Evolutionary conservation across 2,888 invertebrate genomes (phyloP).

Genomic region (Ophion costatus): DNA sequence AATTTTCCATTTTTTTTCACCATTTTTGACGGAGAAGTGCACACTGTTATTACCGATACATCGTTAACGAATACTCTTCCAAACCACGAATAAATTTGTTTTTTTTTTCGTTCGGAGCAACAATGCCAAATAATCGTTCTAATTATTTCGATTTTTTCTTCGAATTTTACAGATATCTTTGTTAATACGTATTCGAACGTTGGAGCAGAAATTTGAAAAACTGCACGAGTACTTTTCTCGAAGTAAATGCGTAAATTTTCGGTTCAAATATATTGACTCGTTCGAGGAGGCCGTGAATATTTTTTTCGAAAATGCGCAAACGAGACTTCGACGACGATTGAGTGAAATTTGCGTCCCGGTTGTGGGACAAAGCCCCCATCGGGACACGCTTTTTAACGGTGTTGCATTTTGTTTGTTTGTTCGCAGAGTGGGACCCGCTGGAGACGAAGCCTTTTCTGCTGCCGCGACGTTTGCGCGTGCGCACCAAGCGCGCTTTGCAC

Average conservation of each 20-base stretch:
- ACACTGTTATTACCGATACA: no score
- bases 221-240: neutral
- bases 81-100: neutral
- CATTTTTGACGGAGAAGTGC: no score
- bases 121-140: neutral
- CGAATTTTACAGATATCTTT: neutral
- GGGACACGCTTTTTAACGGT: neutral
- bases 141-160: neutral
- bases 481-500: slow-evolving; percentile 24
- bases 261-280: neutral
- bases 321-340: neutral
- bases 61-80: no score
- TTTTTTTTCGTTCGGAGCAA: neutral
- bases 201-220: neutral
- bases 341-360: neutral
- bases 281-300: neutral
- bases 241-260: neutral
- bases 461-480: slow-evolving; percentile 24
- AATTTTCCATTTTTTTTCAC: neutral
- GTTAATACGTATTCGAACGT: neutral
- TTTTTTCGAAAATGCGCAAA: neutral
- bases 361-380: slow-evolving; percentile 27
- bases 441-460: slow-evolving; percentile 21
- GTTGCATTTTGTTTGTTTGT: slow-evolving; percentile 23
- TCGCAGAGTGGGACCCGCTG: slow-evolving; percentile 55